Evolutionary conservation across 2,797 vertebrate species (phyloP).

Genomic region (Sciaenops ocellatus): DNA sequence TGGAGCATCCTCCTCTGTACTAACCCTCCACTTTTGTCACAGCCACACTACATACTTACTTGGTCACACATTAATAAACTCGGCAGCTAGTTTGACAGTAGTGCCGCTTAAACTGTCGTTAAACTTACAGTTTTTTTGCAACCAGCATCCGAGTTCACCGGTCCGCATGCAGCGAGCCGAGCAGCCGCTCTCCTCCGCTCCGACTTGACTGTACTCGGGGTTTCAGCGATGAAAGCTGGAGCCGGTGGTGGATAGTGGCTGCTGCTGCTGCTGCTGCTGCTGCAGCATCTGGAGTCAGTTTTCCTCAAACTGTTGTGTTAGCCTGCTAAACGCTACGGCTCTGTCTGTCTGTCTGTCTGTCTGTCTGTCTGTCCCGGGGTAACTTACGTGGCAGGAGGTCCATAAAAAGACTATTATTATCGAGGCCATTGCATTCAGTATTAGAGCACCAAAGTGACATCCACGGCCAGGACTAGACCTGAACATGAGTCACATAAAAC

Average conservation of each 20-base stretch:
- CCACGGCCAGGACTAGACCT: conserved; percentile 20
- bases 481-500: conserved; percentile 20
- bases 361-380: conserved; percentile 29
- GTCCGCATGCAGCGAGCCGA: conserved; percentile 39
- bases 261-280: neutral
- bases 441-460: conserved; percentile 36
- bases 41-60: neutral
- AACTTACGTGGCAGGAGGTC: conserved; percentile 71
- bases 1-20: conserved; percentile 51
- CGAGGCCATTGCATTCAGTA: conserved; percentile 23
- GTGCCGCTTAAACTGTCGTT: conserved; percentile 16
- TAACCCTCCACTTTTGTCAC: neutral
- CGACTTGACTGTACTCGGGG: neutral
- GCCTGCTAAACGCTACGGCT: conserved; percentile 54
- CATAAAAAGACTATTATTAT: conserved; percentile 58
- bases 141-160: conserved; percentile 21
- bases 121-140: conserved; percentile 50
- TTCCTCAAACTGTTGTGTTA: conserved; percentile 32
- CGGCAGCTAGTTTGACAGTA: neutral
- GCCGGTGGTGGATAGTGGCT: neutral
- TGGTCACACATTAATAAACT: accelerated
- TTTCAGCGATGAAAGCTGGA: conserved; percentile 8
- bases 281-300: conserved; percentile 27
- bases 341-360: conserved; percentile 1
- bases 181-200: conserved; percentile 15